Evolutionary conservation across 2,888 invertebrate species (phyloP).

Genomic region (Anticlea derivata): DNA sequence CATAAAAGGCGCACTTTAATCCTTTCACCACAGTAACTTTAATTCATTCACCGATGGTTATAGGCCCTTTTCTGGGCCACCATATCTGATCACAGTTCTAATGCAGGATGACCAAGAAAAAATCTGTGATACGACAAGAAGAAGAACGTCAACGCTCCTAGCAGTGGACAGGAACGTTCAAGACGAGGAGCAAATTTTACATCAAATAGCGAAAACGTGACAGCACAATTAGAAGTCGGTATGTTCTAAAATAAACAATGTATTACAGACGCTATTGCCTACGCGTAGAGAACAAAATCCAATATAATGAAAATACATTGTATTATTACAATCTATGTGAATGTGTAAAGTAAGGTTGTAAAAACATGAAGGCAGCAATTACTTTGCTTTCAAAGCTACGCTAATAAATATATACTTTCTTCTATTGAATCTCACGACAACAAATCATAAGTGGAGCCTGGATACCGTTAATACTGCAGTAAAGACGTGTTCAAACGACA

Average conservation of each 20-base stretch:
- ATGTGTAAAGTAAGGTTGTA: slow-evolving; percentile 27
- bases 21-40: too few species aligned
- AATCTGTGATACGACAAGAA: too few species aligned
- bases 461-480: slow-evolving; percentile 4
- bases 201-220: slow-evolving; percentile 33
- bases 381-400: slow-evolving; percentile 58
- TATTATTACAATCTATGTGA: slow-evolving; percentile 22
- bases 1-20: too few species aligned
- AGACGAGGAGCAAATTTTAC: slow-evolving; percentile 20
- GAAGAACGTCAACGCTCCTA: too few species aligned
- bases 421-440: slow-evolving; percentile 45
- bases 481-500: too few species aligned
- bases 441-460: slow-evolving; percentile 32
- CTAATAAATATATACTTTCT: slow-evolving; percentile 43
- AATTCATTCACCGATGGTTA: too few species aligned
- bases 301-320: slow-evolving; percentile 12
- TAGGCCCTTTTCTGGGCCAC: too few species aligned
- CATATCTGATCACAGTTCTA: too few species aligned
- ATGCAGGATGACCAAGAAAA: too few species aligned
- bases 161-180: too few species aligned
- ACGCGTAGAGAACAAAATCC: slow-evolving; percentile 24
- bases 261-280: slow-evolving; percentile 1
- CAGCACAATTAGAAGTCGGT: slow-evolving; percentile 17
- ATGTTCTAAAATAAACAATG: not conserved
- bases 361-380: slow-evolving; percentile 50